These are phyloP conservation scores for Nasonia longicornis DNA, from an alignment of 1,140 invertebrate genomes.

Conservation along the genomic window DNA sequence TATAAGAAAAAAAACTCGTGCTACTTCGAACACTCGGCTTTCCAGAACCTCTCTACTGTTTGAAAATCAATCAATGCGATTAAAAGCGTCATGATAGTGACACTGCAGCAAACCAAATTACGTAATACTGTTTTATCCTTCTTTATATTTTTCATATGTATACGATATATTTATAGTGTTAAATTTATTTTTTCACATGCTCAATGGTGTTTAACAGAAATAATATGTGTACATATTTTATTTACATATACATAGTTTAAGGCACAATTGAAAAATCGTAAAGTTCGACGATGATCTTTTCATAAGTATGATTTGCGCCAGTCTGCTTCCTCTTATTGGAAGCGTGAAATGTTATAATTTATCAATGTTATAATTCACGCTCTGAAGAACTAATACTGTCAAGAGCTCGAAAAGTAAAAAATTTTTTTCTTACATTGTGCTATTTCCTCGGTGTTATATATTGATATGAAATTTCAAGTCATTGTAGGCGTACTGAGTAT, in stretches of 20 bases:
- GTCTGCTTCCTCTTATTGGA: neutral
- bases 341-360: neutral
- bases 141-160: neutral
- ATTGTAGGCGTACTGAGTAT: no score
- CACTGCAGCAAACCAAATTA: neutral
- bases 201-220: no score
- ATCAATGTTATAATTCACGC: neutral
- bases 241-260: no score
- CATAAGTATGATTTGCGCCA: neutral
- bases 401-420: neutral
- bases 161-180: neutral
- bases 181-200: neutral
- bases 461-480: no score
- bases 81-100: neutral
- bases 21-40: conserved; percentile 5
- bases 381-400: neutral
- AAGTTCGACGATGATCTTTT: neutral
- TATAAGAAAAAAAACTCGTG: neutral
- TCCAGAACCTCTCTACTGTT: neutral
- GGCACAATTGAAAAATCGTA: neutral
- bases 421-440: no score
- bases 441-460: no score
- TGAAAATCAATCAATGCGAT: neutral
- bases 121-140: no score
- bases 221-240: no score